phyloP scores from a whole-genome alignment of 2,113 vertebrate genomes.

The Piaya cayana region DNA sequence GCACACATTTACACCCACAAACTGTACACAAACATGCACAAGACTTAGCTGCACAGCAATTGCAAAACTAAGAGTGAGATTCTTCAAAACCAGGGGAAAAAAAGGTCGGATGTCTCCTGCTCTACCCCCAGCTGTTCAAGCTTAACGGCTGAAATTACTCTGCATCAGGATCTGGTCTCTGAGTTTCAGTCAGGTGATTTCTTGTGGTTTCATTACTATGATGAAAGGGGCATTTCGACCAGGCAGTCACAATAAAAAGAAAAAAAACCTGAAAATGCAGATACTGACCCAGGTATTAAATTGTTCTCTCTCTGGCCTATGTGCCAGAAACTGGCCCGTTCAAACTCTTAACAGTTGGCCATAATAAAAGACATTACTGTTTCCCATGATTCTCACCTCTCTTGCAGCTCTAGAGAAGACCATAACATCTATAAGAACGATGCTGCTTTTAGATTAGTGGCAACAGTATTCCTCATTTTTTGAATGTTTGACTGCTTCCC shows the following conservation, averaged over 20 bases:
- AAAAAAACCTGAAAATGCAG: background rate
- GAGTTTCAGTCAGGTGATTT: background rate
- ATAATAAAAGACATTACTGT: background rate
- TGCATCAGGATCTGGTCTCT: background rate
- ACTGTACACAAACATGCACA: background rate
- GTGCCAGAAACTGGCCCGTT: background rate
- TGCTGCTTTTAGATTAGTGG: conserved; percentile 19
- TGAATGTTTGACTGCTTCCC: background rate
- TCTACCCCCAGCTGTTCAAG: background rate
- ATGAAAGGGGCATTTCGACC: background rate
- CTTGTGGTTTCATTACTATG: no score
- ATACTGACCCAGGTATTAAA: background rate
- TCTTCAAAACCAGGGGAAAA: background rate
- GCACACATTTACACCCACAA: background rate
- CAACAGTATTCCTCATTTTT: background rate
- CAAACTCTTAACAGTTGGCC: background rate
- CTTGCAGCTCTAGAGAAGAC: background rate
- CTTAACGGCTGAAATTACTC: background rate
- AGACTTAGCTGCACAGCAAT: background rate
- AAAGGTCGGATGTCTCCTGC: background rate
- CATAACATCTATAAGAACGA: background rate
- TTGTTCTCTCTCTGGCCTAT: background rate
- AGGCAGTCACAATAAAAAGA: background rate
- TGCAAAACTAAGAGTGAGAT: background rate
- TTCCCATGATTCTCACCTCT: background rate